A percentile compares a stretch with the other conserved stretches of the same genome.
Conservation (phyloP, 2,113 vertebrate genomes). For the Sinocyclocheilus maitianheensis region DNA sequence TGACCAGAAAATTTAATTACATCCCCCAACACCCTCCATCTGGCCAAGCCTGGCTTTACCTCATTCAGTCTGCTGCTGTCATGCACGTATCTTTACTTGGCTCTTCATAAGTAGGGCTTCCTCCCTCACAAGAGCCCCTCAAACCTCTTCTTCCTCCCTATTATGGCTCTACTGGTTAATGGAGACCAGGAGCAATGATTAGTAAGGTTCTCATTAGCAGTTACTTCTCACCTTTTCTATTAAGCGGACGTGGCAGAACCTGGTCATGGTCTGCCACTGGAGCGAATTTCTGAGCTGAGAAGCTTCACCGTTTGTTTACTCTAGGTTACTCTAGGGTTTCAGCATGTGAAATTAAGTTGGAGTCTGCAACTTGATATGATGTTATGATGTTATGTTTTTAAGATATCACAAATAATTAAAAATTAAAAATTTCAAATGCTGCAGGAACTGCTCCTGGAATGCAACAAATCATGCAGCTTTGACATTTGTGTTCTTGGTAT, state of each 20-base stretch:
- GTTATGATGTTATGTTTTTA: background rate
- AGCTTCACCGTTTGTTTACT: background rate
- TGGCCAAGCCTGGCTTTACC: slow-evolving; percentile 32
- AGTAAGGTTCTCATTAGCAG: slow-evolving; percentile 40
- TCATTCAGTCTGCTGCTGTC: background rate
- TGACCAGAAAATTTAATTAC: slow-evolving; percentile 57
- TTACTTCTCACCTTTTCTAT: background rate
- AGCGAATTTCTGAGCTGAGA: slow-evolving; percentile 13
- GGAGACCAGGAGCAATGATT: slow-evolving; percentile 27
- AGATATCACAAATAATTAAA: background rate
- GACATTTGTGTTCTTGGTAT: no score
- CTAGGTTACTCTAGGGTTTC: background rate
- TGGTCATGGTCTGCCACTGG: background rate
- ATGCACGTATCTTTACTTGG: background rate
- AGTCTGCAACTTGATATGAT: background rate
- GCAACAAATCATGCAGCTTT: no score
- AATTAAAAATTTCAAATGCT: background rate
- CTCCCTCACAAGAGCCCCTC: background rate
- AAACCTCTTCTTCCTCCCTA: background rate
- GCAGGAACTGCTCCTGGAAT: background rate
- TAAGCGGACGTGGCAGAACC: slow-evolving; percentile 4
- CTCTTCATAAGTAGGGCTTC: slow-evolving; percentile 6
- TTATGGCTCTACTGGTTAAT: background rate
- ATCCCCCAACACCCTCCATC: slow-evolving; percentile 33
- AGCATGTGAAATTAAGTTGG: background rate